Evolutionary conservation across 2,888 invertebrate genomes (phyloP).

Genomic region (Tuberolachnus salignus): DNA sequence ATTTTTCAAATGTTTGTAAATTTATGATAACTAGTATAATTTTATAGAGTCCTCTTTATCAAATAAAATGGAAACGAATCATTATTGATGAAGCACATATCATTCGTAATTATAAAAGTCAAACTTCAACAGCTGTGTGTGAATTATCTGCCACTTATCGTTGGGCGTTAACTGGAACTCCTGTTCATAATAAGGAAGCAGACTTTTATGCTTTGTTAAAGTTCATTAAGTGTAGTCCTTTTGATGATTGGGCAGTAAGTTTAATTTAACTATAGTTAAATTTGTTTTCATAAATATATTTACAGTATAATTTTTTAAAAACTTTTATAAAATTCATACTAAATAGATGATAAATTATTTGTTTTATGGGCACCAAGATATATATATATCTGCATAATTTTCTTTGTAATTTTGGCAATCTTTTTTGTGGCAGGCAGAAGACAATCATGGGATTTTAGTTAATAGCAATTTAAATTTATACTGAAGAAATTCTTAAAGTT

Average conservation of each 20-base stretch:
- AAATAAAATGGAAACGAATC: slow-evolving; percentile 82
- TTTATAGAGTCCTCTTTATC: slow-evolving; percentile 67
- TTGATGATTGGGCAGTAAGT: slow-evolving; percentile 77
- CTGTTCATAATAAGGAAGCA: slow-evolving; percentile 90
- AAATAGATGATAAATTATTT: too few relatives aligned
- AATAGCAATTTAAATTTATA: too few relatives aligned
- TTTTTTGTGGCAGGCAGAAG: too few relatives aligned
- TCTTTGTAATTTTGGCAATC: too few relatives aligned
- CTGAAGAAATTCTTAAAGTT: too few relatives aligned
- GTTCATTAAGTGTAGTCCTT: slow-evolving; percentile 85
- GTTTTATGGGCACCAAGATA: too few relatives aligned
- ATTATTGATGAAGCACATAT: slow-evolving; percentile 94
- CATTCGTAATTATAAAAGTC: slow-evolving; percentile 85
- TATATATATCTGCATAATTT: too few relatives aligned
- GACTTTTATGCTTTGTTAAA: slow-evolving; percentile 81
- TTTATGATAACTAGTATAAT: background rate
- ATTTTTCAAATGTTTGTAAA: background rate
- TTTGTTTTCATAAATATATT: too few relatives aligned
- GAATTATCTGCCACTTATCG: slow-evolving; percentile 69
- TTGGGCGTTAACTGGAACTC: slow-evolving; percentile 92
- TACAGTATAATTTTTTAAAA: too few relatives aligned
- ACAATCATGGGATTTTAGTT: too few relatives aligned
- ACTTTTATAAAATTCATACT: too few relatives aligned
- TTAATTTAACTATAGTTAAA: background rate
- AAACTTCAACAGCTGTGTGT: slow-evolving; percentile 75